Percentiles rank a stretch among this genome's conserved stretches.
phyloP scores from a whole-genome alignment of 2,113 vertebrate genomes.

The Lepus europaeus region DNA sequence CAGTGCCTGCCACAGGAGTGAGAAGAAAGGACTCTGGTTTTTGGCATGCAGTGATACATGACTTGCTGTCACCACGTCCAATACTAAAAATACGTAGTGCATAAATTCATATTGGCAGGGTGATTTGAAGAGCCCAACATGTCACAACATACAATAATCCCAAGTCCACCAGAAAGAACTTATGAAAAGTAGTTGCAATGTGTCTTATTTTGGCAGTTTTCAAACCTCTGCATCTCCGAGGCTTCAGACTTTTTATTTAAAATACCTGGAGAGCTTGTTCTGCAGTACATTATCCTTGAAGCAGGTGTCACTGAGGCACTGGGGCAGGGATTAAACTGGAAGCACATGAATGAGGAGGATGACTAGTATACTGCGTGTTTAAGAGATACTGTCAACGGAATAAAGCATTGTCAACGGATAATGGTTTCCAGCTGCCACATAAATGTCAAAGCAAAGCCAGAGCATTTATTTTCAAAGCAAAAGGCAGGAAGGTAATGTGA shows the following conservation, averaged over 20 bases:
- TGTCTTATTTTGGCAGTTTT: slow-evolving; percentile 74
- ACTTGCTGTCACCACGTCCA: slow-evolving; percentile 45
- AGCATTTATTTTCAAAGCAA: slow-evolving; percentile 85
- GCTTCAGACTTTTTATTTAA: slow-evolving; percentile 74
- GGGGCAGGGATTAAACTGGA: slow-evolving; percentile 78
- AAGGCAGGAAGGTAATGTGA: slow-evolving; percentile 82
- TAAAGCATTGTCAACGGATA: slow-evolving; percentile 84
- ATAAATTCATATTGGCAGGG: slow-evolving; percentile 63
- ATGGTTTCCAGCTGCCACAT: slow-evolving; percentile 84
- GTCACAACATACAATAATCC: slow-evolving; percentile 54
- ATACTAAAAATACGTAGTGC: slow-evolving; percentile 71
- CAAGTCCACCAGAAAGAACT: slow-evolving; percentile 71
- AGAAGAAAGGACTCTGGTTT: slow-evolving; percentile 11
- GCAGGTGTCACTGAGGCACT: slow-evolving; percentile 65
- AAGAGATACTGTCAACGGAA: slow-evolving; percentile 83
- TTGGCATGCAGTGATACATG: slow-evolving; percentile 30
- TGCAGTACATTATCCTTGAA: slow-evolving; percentile 75
- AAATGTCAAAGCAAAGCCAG: slow-evolving; percentile 84
- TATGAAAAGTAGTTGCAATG: slow-evolving; percentile 64
- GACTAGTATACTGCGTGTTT: slow-evolving; percentile 74
- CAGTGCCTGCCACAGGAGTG: background rate
- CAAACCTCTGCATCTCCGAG: slow-evolving; percentile 61
- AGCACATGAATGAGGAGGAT: slow-evolving; percentile 70
- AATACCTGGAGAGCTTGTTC: slow-evolving; percentile 56
- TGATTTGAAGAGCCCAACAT: slow-evolving; percentile 61